Evolutionary conservation across 1,140 invertebrate genomes (phyloP).

Genomic region (Solenopsis fugax): DNA sequence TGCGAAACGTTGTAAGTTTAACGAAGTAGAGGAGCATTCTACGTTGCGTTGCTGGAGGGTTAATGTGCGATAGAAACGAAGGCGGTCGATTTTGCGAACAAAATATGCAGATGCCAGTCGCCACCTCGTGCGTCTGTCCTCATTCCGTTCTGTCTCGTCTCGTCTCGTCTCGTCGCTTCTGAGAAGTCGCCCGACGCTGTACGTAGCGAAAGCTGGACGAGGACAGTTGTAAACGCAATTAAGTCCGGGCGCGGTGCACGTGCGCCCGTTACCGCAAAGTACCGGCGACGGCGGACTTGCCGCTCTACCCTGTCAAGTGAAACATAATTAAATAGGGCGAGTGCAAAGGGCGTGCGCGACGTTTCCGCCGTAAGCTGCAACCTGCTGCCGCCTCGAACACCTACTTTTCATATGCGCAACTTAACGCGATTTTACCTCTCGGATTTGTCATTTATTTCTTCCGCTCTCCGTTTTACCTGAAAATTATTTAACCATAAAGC

Average conservation of each 20-base stretch:
- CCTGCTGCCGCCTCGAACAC: constrained; percentile 32
- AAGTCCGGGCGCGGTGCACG: constrained; percentile 56
- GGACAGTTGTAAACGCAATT: constrained; percentile 65
- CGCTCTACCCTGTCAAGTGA: constrained; percentile 38
- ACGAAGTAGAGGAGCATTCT: constrained; percentile 2
- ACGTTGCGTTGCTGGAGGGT: neutral
- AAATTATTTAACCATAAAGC: constrained; percentile 41
- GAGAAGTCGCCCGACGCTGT: neutral
- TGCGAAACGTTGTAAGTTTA: constrained; percentile 33
- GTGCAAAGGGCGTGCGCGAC: constrained; percentile 47
- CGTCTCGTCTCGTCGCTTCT: constrained; percentile 14
- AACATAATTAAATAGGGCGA: constrained; percentile 65
- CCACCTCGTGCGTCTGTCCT: neutral
- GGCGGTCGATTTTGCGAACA: constrained; percentile 44
- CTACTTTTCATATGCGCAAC: constrained; percentile 38
- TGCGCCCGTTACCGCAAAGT: constrained; percentile 57
- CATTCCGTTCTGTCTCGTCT: too few relatives aligned
- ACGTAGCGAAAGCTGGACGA: constrained; percentile 31
- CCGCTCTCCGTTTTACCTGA: neutral
- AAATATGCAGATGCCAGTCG: constrained; percentile 33
- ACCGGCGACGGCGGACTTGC: constrained; percentile 40
- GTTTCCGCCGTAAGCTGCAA: constrained; percentile 33
- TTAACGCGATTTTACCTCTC: constrained; percentile 48
- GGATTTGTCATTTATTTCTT: constrained; percentile 55
- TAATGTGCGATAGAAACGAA: neutral